A percentile compares a stretch with the other conserved stretches of the same genome.
Conservation (phyloP, 2,797 vertebrate species). For the Forpus xanthops region DNA sequence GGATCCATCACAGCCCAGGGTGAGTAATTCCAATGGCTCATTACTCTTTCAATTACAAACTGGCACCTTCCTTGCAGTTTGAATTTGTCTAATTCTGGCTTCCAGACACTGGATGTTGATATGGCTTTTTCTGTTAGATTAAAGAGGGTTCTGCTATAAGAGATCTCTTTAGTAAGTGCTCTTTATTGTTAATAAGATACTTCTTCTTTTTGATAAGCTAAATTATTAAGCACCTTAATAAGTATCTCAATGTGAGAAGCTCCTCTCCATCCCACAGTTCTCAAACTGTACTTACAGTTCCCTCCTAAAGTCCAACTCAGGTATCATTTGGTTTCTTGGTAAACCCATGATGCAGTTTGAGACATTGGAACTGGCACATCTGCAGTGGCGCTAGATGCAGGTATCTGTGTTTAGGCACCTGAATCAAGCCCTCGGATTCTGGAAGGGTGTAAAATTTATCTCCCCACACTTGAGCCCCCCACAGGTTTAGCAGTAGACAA, state of each 20-base stretch:
- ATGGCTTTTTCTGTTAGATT: constrained; percentile 19
- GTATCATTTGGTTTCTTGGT: background rate
- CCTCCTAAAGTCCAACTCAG: background rate
- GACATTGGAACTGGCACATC: background rate
- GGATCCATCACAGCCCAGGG: constrained; percentile 7
- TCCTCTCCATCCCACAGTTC: background rate
- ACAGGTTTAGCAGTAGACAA: background rate
- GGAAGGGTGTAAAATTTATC: background rate
- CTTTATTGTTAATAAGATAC: background rate
- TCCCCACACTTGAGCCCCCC: background rate
- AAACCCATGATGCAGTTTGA: background rate
- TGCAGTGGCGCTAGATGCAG: background rate
- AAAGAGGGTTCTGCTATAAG: background rate
- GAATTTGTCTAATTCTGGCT: constrained; percentile 52
- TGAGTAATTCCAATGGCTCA: constrained; percentile 60
- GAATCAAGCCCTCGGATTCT: background rate
- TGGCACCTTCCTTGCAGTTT: constrained; percentile 24
- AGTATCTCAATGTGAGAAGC: background rate
- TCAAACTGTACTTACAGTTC: background rate
- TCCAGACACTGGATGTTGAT: constrained; percentile 12
- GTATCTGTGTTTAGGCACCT: background rate
- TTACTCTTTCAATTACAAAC: constrained; percentile 60
- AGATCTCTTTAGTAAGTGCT: background rate
- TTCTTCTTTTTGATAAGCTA: background rate
- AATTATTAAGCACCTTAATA: constrained; percentile 1